These are phyloP conservation scores for Crematogaster levior DNA, from an alignment of 2,888 invertebrate genomes.

Conservation along the genomic window DNA sequence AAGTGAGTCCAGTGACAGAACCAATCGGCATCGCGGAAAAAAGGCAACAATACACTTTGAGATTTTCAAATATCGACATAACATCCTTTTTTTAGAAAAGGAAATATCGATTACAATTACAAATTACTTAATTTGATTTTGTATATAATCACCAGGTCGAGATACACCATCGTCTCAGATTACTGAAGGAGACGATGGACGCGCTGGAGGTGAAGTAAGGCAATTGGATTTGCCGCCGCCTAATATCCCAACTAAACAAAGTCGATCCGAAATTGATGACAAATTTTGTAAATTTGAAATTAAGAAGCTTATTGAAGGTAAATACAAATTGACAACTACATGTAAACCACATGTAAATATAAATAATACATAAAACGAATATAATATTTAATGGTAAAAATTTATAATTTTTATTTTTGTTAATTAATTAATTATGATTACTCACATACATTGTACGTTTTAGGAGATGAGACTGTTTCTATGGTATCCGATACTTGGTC, in stretches of 20 bases:
- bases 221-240: slow-evolving; percentile 84
- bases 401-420: background rate
- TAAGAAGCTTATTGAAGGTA: slow-evolving; percentile 88
- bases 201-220: slow-evolving; percentile 83
- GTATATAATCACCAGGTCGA: slow-evolving; percentile 87
- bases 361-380: background rate
- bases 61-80: no score
- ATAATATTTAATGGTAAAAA: background rate
- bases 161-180: slow-evolving; percentile 98
- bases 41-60: no score
- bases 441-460: background rate
- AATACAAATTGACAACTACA: background rate
- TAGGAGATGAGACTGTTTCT: slow-evolving; percentile 97
- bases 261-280: slow-evolving; percentile 98
- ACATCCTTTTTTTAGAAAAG: no score
- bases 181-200: slow-evolving; percentile 88
- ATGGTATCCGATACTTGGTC: slow-evolving; percentile 99
- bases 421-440: slow-evolving; percentile 6
- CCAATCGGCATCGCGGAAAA: no score
- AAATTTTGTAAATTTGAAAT: slow-evolving; percentile 99
- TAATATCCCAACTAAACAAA: slow-evolving; percentile 89
- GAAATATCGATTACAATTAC: background rate
- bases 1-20: no score
- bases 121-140: slow-evolving; percentile 1
- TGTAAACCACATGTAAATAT: background rate